Percentiles rank a stretch among this genome's conserved stretches.
These are phyloP conservation scores for Desmodus rotundus DNA, from an alignment of 2,113 vertebrate species.

Conservation along the genomic window DNA sequence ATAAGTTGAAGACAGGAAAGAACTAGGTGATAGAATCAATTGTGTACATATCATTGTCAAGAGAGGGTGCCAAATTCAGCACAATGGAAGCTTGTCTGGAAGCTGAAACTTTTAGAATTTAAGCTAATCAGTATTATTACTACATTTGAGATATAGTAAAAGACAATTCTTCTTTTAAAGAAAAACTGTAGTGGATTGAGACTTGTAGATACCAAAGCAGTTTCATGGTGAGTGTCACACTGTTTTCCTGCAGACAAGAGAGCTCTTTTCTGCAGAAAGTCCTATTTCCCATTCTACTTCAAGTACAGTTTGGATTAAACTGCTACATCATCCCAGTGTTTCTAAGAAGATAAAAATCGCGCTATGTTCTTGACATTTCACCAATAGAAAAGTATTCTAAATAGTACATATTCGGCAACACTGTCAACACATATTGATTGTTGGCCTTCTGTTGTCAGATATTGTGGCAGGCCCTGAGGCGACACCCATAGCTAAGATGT, in stretches of 20 bases:
- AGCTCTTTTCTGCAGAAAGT: not conserved
- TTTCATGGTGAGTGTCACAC: not conserved
- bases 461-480: not conserved
- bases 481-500: not conserved
- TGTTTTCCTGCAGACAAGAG: not conserved
- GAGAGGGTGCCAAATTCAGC: not conserved
- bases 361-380: not conserved
- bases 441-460: not conserved
- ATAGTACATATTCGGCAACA: not conserved
- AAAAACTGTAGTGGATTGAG: not conserved
- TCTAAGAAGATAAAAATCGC: not conserved
- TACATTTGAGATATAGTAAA: not conserved
- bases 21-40: conserved; percentile 41
- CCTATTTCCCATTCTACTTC: not conserved
- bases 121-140: not conserved
- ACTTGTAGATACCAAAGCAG: not conserved
- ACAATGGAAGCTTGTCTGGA: not conserved
- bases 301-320: not conserved
- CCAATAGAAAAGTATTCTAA: not conserved
- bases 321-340: not conserved
- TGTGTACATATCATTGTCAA: conserved; percentile 31
- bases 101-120: not conserved
- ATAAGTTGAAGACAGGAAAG: conserved; percentile 52
- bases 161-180: not conserved
- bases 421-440: not conserved